Conservation (phyloP, 37 sponge, comb jelly and placozoan species). For the Diacarnus erythraeanus region DNA sequence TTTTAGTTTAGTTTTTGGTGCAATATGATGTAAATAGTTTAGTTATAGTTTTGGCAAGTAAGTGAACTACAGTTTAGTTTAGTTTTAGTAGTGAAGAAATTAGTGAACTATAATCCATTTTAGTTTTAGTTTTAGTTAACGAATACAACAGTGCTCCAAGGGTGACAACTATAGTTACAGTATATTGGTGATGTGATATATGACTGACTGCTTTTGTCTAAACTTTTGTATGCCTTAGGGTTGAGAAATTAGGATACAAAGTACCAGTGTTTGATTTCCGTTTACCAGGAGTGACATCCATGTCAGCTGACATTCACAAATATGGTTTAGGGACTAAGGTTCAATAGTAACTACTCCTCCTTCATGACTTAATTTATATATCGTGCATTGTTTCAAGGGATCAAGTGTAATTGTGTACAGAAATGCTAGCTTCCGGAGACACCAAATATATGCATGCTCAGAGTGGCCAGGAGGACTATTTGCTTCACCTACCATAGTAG, state of each 20-base stretch:
- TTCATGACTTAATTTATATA: background rate
- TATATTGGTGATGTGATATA: no score
- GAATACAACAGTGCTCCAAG: no score
- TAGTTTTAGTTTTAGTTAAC: no score
- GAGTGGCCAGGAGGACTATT: constrained; percentile 92
- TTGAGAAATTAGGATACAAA: constrained; percentile 77
- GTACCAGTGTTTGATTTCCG: constrained; percentile 86
- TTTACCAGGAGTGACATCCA: constrained; percentile 79
- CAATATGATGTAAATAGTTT: no score
- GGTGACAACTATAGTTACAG: no score
- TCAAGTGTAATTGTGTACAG: constrained; percentile 83
- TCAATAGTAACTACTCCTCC: background rate
- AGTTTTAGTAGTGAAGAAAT: no score
- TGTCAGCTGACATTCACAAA: constrained; percentile 93
- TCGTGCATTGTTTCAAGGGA: constrained; percentile 42
- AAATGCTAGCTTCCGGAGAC: constrained; percentile 40
- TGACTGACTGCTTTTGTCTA: background rate
- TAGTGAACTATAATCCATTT: no score
- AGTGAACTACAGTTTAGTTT: no score
- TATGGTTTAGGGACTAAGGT: constrained; percentile 89
- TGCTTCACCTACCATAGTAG: constrained; percentile 84
- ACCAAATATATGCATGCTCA: constrained; percentile 79
- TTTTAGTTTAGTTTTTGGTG: no score
- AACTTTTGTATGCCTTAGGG: constrained; percentile 39
- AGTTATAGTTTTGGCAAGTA: no score